Conservation (phyloP, 2,888 invertebrate species). For the Heliconius aoede region DNA sequence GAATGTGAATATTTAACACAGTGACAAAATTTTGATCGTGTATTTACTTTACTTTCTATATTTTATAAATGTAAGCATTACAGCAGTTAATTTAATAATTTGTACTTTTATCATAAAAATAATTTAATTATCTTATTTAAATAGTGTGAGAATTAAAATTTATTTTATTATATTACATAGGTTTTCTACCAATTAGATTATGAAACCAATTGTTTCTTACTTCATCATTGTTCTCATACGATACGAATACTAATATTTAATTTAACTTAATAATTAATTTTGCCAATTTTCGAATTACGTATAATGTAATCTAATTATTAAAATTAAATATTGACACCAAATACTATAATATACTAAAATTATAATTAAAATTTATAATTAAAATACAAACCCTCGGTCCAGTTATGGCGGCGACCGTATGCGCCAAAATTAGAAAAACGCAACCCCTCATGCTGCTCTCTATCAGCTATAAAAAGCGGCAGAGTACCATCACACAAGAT, state of each 20-base stretch:
- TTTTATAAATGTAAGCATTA: not conserved
- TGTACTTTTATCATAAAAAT: not conserved
- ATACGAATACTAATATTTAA: not conserved
- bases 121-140: not conserved
- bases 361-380: not conserved
- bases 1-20: constrained; percentile 22
- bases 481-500: constrained; percentile 78
- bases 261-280: not conserved
- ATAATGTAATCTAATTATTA: no score
- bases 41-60: constrained; percentile 15
- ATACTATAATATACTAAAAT: not conserved
- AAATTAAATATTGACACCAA: not conserved
- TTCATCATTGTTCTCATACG: not conserved
- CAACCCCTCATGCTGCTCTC: constrained; percentile 79
- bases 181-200: no score
- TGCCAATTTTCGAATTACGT: no score
- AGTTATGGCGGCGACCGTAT: constrained; percentile 78
- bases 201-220: not conserved
- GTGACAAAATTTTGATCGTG: not conserved
- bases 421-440: constrained; percentile 77
- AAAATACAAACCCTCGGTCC: constrained; percentile 72
- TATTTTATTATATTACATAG: not conserved
- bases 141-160: not conserved
- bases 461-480: constrained; percentile 66
- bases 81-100: not conserved